Conservation (phyloP, 2,888 invertebrate species). For the Diaprepes abbreviatus region DNA sequence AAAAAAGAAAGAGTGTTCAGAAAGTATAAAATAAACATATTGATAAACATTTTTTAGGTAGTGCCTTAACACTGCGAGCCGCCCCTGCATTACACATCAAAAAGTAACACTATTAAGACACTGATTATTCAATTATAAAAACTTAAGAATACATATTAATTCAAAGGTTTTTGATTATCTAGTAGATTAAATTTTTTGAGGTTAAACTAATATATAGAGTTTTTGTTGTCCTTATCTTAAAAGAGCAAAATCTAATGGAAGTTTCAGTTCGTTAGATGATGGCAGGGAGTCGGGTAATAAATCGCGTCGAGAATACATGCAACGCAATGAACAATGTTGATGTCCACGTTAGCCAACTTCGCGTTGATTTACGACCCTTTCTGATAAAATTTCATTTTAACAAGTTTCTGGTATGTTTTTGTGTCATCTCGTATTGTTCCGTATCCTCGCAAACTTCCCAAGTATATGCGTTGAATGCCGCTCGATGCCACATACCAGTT, state of each 20-base stretch:
- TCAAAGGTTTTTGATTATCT: too few species aligned
- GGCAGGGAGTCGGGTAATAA: conserved; percentile 29
- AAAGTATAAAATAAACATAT: too few species aligned
- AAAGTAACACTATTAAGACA: too few species aligned
- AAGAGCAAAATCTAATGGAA: conserved; percentile 20
- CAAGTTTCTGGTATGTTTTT: conserved; percentile 55
- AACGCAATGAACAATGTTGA: conserved; percentile 47
- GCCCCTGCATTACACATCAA: too few species aligned
- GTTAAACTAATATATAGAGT: too few species aligned
- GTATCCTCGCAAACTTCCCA: conserved; percentile 26
- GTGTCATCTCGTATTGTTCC: conserved; percentile 50
- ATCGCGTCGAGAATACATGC: conserved; percentile 44
- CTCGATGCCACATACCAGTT: conserved; percentile 28
- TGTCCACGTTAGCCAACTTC: conserved; percentile 46
- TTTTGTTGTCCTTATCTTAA: too few species aligned
- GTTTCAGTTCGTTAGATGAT: conserved; percentile 38
- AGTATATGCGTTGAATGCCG: conserved; percentile 18
- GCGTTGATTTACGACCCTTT: conserved; percentile 54
- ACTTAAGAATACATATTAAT: too few species aligned
- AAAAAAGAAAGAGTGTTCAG: too few species aligned
- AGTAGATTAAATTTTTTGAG: too few species aligned
- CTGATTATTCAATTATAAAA: too few species aligned
- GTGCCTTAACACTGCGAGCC: too few species aligned
- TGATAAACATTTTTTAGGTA: too few species aligned
- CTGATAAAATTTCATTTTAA: conserved; percentile 56